Base-by-base conservation (phyloP, 2,888 invertebrate species). In the Rhagophthalmus giganteus region DNA sequence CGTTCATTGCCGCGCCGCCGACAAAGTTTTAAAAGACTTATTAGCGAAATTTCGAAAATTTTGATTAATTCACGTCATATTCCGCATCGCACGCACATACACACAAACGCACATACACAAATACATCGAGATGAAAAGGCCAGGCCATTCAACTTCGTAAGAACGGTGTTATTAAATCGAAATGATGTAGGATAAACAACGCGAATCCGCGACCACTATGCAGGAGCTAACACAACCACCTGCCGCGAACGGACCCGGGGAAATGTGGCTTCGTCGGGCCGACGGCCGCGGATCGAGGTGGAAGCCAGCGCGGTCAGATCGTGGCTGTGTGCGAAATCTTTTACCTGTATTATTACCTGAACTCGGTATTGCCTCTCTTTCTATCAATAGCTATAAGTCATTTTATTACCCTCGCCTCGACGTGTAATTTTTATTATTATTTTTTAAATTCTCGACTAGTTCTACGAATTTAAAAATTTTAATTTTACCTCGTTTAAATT, bases 121-220 rank as follows among this genome's bases (percentile, higher is more conserved):
- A n/a, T n/a, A n/a, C n/a, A n/a, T n/a, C n/a, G n/a, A n/a, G n/a
- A n/a, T n/a, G n/a, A n/a, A n/a, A n/a, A n/a, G n/a, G n/a, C n/a
- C n/a, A 58, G 62, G 62, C 56, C 62, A 51, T 62, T 62, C 62
- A 62, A 62, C 62, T 62, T 60, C 57, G 54, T 55, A 58, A 57
- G 60, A 59, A 53, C 50, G 52, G 57, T 62, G 57, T 60, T 61
- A 58, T 58, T 54, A 57, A 58, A 59, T 56, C 59, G 59, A 58
- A 55, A 28, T 35, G 24, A 47, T 28, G 32, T 20, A 12, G 48
- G 38, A 37, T 46, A 46, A 47, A 38, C 27, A 39, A 31, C 52
- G 46, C 54, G 56, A 40, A 51, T 32, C 34, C 47, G 32, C 49
- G 45, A 37, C 44, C 35, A 16, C 42, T 12, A 38, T 31, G 24